Percentiles rank a stretch among this genome's conserved stretches.
Conservation (phyloP, 64 coral and sea anemone genomes). For the Porites australiensis region DNA sequence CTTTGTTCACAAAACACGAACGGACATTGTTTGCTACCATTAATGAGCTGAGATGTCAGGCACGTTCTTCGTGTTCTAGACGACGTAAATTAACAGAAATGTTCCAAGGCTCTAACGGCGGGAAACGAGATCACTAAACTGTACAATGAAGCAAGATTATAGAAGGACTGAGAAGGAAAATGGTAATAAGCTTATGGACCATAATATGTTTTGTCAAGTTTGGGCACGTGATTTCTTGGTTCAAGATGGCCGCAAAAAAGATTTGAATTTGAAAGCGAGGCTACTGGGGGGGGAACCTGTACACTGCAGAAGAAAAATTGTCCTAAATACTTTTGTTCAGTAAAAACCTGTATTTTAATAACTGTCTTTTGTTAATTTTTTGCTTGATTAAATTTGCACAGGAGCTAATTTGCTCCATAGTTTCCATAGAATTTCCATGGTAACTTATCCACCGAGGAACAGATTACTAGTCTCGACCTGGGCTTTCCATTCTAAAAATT, state of each 20-base stretch:
- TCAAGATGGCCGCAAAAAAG: slow-evolving; percentile 43
- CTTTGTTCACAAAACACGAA: slow-evolving; percentile 41
- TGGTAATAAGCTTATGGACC: slow-evolving; percentile 63
- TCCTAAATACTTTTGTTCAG: no score
- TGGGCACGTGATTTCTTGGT: slow-evolving; percentile 62
- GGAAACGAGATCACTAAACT: slow-evolving; percentile 76
- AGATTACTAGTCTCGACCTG: no score
- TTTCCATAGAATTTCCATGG: no score
- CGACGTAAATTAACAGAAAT: slow-evolving; percentile 33
- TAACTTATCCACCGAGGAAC: no score
- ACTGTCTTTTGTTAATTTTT: no score
- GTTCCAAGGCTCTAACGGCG: slow-evolving; percentile 82
- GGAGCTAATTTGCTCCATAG: no score
- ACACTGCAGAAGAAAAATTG: no score
- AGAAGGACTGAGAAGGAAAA: slow-evolving; percentile 85
- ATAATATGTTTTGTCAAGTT: slow-evolving; percentile 42
- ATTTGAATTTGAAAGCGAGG: background rate
- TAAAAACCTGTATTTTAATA: no score
- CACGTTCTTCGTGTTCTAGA: slow-evolving; percentile 11
- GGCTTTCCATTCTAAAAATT: no score
- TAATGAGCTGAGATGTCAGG: slow-evolving; percentile 30
- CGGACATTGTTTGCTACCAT: slow-evolving; percentile 33
- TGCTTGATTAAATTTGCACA: no score
- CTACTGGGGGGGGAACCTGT: background rate
- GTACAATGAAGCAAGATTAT: slow-evolving; percentile 74